Base-by-base conservation (phyloP, 2,888 invertebrate genomes). In the Acronicta alni region DNA sequence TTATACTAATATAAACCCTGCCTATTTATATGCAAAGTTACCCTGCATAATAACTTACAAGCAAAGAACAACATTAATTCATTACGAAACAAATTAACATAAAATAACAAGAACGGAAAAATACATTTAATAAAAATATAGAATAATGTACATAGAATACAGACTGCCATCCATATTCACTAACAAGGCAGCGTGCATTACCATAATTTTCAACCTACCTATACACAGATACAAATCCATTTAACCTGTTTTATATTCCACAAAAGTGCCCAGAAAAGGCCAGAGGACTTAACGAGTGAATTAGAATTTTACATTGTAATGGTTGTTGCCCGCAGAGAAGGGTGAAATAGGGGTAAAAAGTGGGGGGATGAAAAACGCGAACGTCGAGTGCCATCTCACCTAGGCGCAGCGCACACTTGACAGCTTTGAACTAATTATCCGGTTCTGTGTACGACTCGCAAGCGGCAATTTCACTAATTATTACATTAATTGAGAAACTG, bases 261-360 rank as follows among this genome's bases (percentile, higher is more conserved):
- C 72, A 79, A 83, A 84, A 86, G 85, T 85, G 80, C 77, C 79
- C 78, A 78, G 81, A 81, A 82, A 81, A 75, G 79, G 82, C 78
- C 74, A 73, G 76, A 77, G 79, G 80, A 77, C 81, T 86, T 87
- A 89, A 90, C 85, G 85, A 86, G 87, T 82, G 84, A 87, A 90
- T 90, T 89, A 89, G 89, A 89, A 87, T 88, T 88, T 87, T 86
- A 89, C 89, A 89, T 89, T 88, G 88, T 89, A 85, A 85, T 81
- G 77, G 80, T 75, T 78, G 79, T 71, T 58, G 39, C 51, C n/a
- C 38, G 45, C 61, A 67, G 58, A 63, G 70, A 72, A 72, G 67
- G 72, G 71, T 77, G 52, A 62, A 75, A 69, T 56, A 65, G 66
- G 57, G 67, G 67, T 69, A 66, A 68, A 77, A 75, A 73, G 51